A percentile compares a stretch with the other conserved stretches of the same genome.
These are phyloP conservation scores for Spinus pinus DNA, from an alignment of 2,797 vertebrate genomes.

Conservation along the genomic window DNA sequence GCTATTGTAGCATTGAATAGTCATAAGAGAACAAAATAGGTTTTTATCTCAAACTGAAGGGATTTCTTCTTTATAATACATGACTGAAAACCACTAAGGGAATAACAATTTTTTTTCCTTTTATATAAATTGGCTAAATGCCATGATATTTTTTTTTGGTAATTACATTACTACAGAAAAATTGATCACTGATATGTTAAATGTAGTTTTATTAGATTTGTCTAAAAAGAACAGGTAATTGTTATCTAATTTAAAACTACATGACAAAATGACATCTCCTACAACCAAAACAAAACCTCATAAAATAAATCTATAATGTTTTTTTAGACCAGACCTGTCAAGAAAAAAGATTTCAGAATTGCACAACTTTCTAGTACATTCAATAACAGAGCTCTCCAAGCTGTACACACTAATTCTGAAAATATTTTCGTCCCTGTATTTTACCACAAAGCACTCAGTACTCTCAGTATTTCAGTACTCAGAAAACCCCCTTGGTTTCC, in stretches of 20 bases:
- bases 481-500: not conserved
- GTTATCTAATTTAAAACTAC: constrained; percentile 43
- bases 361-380: constrained; percentile 11
- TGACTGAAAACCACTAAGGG: not conserved
- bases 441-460: not conserved
- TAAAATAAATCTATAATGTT: constrained; percentile 29
- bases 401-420: not conserved
- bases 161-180: not conserved
- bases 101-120: not conserved
- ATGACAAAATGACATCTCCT: not conserved
- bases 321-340: constrained; percentile 39
- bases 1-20: not conserved
- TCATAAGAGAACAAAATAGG: not conserved
- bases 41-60: not conserved
- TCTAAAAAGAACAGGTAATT: constrained; percentile 33
- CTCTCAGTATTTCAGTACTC: not conserved
- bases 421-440: not conserved
- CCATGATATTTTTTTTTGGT: not conserved
- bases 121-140: not conserved
- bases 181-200: not conserved
- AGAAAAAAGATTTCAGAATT: constrained; percentile 32
- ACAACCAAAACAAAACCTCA: constrained; percentile 48
- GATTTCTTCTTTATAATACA: not conserved
- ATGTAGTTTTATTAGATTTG: not conserved
- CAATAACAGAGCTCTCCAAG: not conserved